phyloP scores from a whole-genome alignment of 2,888 invertebrate genomes.

The Amiota mariae region DNA sequence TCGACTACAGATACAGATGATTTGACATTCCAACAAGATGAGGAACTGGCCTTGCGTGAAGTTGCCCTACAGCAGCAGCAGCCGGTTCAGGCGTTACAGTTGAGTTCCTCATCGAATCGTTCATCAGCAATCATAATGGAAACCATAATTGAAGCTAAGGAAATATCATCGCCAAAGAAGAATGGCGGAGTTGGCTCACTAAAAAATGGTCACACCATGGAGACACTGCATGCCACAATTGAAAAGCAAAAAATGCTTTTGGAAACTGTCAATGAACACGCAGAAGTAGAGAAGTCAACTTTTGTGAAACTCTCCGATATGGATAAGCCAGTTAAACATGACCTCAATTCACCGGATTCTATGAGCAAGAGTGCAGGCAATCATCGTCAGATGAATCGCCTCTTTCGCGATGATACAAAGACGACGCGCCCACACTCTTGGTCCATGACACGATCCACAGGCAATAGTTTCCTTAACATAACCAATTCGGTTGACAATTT shows the following conservation, averaged over 20 bases:
- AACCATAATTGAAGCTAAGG: conserved; percentile 73
- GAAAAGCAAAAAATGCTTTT: conserved; percentile 72
- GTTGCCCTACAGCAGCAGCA: conserved; percentile 48
- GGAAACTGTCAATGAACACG: conserved; percentile 72
- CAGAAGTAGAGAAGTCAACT: conserved; percentile 68
- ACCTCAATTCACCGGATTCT: conserved; percentile 72
- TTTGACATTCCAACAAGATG: conserved; percentile 73
- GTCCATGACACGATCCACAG: conserved; percentile 79
- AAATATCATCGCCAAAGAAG: conserved; percentile 72
- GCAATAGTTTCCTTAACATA: conserved; percentile 74
- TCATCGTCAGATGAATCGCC: conserved; percentile 69
- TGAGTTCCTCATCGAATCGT: conserved; percentile 64
- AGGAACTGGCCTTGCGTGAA: conserved; percentile 64
- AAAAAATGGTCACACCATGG: conserved; percentile 68
- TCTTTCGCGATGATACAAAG: conserved; percentile 69
- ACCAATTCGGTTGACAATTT: conserved; percentile 77
- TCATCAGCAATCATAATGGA: conserved; percentile 70
- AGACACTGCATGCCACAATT: conserved; percentile 68
- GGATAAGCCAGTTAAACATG: conserved; percentile 79
- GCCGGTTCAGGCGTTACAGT: conserved; percentile 38
- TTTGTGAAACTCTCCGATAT: conserved; percentile 87
- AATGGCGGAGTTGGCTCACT: conserved; percentile 39
- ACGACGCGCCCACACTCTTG: conserved; percentile 75
- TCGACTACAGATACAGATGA: conserved; percentile 74
- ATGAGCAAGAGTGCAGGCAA: conserved; percentile 72